Base-by-base conservation (phyloP, 2,888 invertebrate species). In the Panopea generosa region DNA sequence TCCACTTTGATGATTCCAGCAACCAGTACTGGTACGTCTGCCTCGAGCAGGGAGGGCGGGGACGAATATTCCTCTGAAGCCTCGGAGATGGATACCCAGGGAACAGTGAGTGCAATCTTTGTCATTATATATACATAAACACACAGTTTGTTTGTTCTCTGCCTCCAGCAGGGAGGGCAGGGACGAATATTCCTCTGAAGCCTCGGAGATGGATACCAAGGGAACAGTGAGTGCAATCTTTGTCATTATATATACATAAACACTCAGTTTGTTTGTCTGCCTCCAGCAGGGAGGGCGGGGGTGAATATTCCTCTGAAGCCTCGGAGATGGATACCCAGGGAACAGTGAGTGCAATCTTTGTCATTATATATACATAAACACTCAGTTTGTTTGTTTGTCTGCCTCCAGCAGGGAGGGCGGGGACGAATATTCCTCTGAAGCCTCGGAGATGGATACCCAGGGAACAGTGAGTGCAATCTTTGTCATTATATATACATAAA, bases 51-150 rank as follows among this genome's bases (percentile, higher is more conserved):
- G 3, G 90, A 90, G 57, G 90, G 88, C 0, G 90, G 89, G 20
- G 91, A 91, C 67, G 90, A 91, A 74, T 91, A 90, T 62, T 91
- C 91, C 3, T 92, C 91, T 20, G 92, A 92, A 74, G 85, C 91
- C 0, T 91, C 91, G 2, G 92, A 92, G 73, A 84, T 91, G 65
- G 92, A 92, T 68, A 88, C 89, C 1, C 86, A 84, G 38, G 89
- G 87, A 62, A 63, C 50, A 26, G 78, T 74, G 57, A 53, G 70
- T 26, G 33, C n/a, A n/a, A n/a, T n/a, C n/a, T n/a, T n/a, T n/a
- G n/a, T n/a, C n/a, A n/a, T n/a, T n/a, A n/a, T n/a, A n/a, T n/a
- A n/a, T n/a, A n/a, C n/a, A n/a, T n/a, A n/a, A n/a, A n/a, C n/a
- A n/a, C n/a, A n/a, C n/a, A n/a, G n/a, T n/a, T n/a, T n/a, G n/a